These are phyloP conservation scores for Yponomeuta evonymella DNA, from an alignment of 2,888 invertebrate species.

Conservation along the genomic window DNA sequence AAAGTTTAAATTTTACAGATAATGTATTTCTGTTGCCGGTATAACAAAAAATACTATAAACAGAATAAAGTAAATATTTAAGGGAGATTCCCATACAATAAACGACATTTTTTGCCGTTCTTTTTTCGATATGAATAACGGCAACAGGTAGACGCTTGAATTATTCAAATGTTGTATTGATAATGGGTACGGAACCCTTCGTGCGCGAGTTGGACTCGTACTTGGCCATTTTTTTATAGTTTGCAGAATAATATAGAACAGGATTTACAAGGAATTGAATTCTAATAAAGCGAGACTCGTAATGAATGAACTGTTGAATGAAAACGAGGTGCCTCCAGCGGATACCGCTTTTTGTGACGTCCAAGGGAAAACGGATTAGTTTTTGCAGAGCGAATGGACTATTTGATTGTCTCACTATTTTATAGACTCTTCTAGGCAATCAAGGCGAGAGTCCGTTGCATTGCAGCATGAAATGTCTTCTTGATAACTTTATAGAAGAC, in stretches of 20 bases:
- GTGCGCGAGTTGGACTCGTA: too few relatives aligned
- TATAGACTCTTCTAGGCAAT: background rate
- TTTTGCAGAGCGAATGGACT: background rate
- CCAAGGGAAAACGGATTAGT: constrained; percentile 13
- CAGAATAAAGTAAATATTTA: too few relatives aligned
- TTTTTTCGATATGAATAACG: too few relatives aligned
- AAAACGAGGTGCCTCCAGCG: constrained; percentile 6
- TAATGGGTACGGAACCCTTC: too few relatives aligned
- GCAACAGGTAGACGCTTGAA: too few relatives aligned
- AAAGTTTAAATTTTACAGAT: too few relatives aligned
- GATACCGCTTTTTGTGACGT: constrained; percentile 22
- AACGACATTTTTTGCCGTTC: too few relatives aligned
- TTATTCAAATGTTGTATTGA: too few relatives aligned
- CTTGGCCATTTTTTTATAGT: background rate
- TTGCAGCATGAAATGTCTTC: constrained; percentile 8
- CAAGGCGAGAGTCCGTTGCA: background rate
- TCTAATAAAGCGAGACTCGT: background rate
- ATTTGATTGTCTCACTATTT: background rate
- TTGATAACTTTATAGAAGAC: background rate
- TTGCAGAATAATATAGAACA: background rate
- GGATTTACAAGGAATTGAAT: background rate
- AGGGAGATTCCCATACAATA: too few relatives aligned
- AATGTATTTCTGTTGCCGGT: too few relatives aligned
- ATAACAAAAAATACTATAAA: too few relatives aligned
- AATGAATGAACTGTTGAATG: constrained; percentile 5